Percentiles rank a stretch among this genome's conserved stretches.
These are phyloP conservation scores for Apodemia duryi DNA, from an alignment of 2,888 invertebrate genomes.

Conservation along the genomic window DNA sequence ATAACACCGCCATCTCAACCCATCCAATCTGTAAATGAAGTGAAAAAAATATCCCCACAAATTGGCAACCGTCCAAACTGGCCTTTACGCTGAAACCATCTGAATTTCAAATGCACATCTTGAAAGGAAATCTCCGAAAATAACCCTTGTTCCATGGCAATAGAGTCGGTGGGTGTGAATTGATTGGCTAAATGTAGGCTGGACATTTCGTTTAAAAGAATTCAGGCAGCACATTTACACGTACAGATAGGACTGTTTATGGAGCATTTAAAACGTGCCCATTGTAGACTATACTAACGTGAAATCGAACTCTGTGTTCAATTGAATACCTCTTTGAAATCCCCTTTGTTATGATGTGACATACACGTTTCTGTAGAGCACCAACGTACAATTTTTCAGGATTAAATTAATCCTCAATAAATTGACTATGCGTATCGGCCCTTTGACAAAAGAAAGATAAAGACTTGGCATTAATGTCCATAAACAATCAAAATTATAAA, in stretches of 20 bases:
- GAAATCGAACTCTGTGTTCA: not conserved
- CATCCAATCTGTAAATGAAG: conserved; percentile 54
- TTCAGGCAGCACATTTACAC: conserved; percentile 12
- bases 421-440: too few relatives aligned
- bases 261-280: conserved; percentile 8
- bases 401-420: too few relatives aligned
- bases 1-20: conserved; percentile 16
- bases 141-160: not conserved
- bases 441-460: too few relatives aligned
- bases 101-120: conserved; percentile 52
- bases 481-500: too few relatives aligned
- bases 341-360: not conserved
- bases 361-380: too few relatives aligned
- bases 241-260: conserved; percentile 12
- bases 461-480: too few relatives aligned
- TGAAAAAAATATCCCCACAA: conserved; percentile 55
- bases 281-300: conserved; percentile 7
- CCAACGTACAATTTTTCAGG: too few relatives aligned
- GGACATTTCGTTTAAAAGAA: conserved; percentile 15
- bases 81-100: conserved; percentile 36
- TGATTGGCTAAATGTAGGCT: conserved; percentile 16
- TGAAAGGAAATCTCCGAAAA: conserved; percentile 14
- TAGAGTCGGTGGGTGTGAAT: not conserved
- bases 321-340: conserved; percentile 5
- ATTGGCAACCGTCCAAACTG: conserved; percentile 46